A percentile compares a stretch with the other conserved stretches of the same genome.
These are phyloP conservation scores for Labeo calbasu DNA, from an alignment of 2,797 vertebrate species.

Conservation along the genomic window DNA sequence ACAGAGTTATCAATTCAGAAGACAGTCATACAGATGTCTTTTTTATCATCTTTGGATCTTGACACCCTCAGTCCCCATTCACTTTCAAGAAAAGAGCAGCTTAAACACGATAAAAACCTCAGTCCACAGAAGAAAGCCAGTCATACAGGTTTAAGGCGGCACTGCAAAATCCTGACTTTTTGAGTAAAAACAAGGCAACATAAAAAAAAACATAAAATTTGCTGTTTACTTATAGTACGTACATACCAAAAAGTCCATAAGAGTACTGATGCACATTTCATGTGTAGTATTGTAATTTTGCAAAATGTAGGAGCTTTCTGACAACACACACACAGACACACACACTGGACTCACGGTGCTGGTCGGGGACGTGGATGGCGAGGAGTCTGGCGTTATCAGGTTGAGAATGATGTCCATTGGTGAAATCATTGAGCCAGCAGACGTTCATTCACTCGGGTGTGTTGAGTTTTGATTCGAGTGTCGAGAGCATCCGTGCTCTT, in stretches of 20 bases:
- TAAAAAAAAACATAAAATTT: neutral
- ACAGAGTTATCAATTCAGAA: neutral
- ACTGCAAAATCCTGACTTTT: neutral
- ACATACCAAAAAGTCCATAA: neutral
- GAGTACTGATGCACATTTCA: neutral
- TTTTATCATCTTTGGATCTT: neutral
- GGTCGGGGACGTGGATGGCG: constrained; percentile 65
- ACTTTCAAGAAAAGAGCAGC: neutral
- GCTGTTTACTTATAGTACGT: too few relatives aligned
- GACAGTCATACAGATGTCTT: neutral
- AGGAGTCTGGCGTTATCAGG: constrained; percentile 76
- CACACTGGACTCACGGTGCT: constrained; percentile 68
- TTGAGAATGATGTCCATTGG: constrained; percentile 81
- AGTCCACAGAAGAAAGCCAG: neutral
- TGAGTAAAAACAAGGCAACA: neutral
- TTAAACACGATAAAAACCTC: neutral
- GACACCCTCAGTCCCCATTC: neutral
- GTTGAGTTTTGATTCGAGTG: neutral
- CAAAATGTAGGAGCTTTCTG: neutral
- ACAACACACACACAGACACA: constrained; percentile 27
- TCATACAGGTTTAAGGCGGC: neutral
- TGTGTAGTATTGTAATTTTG: neutral
- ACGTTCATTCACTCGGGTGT: neutral
- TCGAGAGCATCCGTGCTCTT: neutral
- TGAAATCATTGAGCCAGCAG: constrained; percentile 48